Conservation (phyloP, 2,888 invertebrate genomes). For the Lissonota sp. region DNA sequence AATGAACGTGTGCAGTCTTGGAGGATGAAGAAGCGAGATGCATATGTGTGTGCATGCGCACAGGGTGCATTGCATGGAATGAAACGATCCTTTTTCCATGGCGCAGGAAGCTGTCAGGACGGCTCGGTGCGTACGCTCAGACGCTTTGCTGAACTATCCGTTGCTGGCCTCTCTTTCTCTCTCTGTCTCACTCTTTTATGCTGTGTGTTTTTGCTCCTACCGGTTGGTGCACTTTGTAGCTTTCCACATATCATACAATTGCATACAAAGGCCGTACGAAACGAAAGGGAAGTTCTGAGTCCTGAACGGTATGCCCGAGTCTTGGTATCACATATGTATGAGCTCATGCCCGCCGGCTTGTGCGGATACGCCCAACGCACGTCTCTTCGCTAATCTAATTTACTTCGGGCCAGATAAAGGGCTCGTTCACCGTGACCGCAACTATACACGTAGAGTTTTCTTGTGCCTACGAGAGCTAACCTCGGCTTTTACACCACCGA, state of each 20-base stretch:
- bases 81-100: conserved; percentile 72
- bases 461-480: conserved; percentile 36
- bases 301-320: conserved; percentile 41
- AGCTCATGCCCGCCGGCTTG: conserved; percentile 56
- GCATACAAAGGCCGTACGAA: conserved; percentile 28
- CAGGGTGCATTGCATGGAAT: conserved; percentile 67
- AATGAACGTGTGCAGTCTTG: neutral
- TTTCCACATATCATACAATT: conserved; percentile 31
- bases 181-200: conserved; percentile 12
- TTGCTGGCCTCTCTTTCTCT: neutral
- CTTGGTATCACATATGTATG: conserved; percentile 63
- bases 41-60: conserved; percentile 9
- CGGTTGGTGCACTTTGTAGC: conserved; percentile 27
- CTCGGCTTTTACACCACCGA: conserved; percentile 9
- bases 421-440: conserved; percentile 75
- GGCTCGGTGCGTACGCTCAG: conserved; percentile 53
- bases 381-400: conserved; percentile 77
- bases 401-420: conserved; percentile 76
- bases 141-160: conserved; percentile 51
- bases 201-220: conserved; percentile 31
- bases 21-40: conserved; percentile 4
- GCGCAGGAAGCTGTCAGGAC: conserved; percentile 75
- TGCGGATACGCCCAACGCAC: conserved; percentile 70
- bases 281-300: conserved; percentile 44
- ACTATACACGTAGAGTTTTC: conserved; percentile 57